Conservation (phyloP, 2,797 vertebrate species). For the Eospalax fontanierii region DNA sequence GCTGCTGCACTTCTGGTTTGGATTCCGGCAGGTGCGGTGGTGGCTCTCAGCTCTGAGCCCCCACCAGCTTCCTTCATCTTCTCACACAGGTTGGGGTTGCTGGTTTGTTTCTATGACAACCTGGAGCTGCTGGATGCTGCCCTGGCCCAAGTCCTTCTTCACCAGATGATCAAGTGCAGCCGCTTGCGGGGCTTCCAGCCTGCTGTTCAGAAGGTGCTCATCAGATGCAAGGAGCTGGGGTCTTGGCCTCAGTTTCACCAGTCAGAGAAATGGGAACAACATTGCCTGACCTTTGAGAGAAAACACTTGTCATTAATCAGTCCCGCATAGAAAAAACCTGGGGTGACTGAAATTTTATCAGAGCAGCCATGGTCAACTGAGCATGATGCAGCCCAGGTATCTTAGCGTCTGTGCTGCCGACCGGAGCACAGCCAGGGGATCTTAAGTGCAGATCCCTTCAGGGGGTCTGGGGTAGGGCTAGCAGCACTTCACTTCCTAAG, state of each 20-base stretch:
- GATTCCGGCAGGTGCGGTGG: too few relatives aligned
- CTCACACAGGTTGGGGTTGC: slow-evolving; percentile 89
- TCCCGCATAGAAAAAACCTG: not conserved
- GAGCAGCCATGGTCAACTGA: not conserved
- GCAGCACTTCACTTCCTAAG: not conserved
- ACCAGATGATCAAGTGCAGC: slow-evolving; percentile 93
- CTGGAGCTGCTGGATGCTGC: slow-evolving; percentile 88
- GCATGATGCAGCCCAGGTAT: not conserved
- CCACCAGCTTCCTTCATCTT: slow-evolving; percentile 20
- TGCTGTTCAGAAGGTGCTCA: slow-evolving; percentile 89
- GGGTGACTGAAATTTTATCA: not conserved
- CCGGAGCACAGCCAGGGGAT: not conserved
- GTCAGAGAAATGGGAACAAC: not conserved
- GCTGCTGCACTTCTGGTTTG: not conserved
- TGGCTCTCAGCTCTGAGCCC: not conserved
- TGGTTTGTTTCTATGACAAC: slow-evolving; percentile 92
- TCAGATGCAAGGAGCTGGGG: not conserved
- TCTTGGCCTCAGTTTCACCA: not conserved
- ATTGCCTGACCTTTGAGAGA: not conserved
- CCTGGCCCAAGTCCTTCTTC: slow-evolving; percentile 90
- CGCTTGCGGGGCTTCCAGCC: slow-evolving; percentile 89
- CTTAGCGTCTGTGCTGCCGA: not conserved
- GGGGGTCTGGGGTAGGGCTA: not conserved
- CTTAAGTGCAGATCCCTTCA: not conserved
- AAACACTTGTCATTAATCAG: accelerated